Evolutionary conservation across 2,888 invertebrate genomes (phyloP).

Genomic region (Abrostola triplasia): DNA sequence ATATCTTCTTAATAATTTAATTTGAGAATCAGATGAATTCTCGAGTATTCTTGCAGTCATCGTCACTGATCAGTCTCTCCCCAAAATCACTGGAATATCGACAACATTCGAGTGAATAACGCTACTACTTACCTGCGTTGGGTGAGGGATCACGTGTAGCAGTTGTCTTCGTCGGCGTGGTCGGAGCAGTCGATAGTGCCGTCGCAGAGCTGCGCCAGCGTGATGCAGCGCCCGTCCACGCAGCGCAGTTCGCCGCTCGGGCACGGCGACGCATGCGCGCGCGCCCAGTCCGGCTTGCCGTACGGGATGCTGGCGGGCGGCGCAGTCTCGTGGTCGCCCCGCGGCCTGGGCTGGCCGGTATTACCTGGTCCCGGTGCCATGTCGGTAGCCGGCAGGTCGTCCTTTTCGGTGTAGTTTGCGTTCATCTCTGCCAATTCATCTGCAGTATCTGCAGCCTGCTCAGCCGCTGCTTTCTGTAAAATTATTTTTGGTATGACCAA

Average conservation of each 20-base stretch:
- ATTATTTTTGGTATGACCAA: conserved; percentile 2
- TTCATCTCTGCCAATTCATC: conserved; percentile 44
- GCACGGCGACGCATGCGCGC: conserved; percentile 83
- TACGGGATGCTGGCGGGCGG: not conserved
- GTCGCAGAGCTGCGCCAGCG: conserved; percentile 89
- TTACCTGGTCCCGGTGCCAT: not conserved
- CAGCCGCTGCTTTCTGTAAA: conserved; percentile 70
- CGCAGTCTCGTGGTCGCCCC: not conserved
- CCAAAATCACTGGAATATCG: conserved; percentile 28
- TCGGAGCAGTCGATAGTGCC: conserved; percentile 89
- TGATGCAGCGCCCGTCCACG: conserved; percentile 90
- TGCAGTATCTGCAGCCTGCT: conserved; percentile 48
- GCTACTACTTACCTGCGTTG: conserved; percentile 25
- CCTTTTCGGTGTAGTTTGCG: conserved; percentile 54
- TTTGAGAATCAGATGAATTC: not conserved
- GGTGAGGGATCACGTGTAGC: conserved; percentile 81
- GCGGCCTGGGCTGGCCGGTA: not conserved
- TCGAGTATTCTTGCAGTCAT: conserved; percentile 3
- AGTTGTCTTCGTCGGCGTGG: conserved; percentile 90
- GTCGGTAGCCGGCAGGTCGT: conserved; percentile 36
- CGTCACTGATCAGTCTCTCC: conserved; percentile 15
- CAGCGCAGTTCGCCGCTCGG: conserved; percentile 89
- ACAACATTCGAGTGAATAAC: conserved; percentile 22
- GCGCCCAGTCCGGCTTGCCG: conserved; percentile 44
- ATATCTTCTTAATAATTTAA: not conserved